Base-by-base conservation (phyloP, 2,888 invertebrate species). In the Zhuqinia jingwanae region DNA sequence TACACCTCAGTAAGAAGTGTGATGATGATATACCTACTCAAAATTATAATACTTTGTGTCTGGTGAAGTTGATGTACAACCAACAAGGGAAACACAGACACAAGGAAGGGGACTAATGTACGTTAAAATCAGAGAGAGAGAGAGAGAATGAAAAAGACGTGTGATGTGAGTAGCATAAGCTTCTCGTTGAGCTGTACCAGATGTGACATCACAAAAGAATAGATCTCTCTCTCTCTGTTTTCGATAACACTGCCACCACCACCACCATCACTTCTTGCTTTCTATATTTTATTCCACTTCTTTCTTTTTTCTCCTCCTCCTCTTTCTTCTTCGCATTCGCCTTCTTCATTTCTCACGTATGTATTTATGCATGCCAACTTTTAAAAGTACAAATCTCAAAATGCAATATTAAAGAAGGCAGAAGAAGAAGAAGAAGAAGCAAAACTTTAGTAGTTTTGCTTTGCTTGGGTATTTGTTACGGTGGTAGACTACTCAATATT, bases 151-250 rank as follows among this genome's bases (percentile, higher is more conserved):
- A 63, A 53, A 56, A 76, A 45, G 63, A 76, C 27, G 36, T 84
- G 68, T 58, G 84, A 85, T 85, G 78, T 70, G 85, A 85, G 77
- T 10, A 70, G 58, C 84, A 85, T 85, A 85, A 85, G 86, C 86
- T 86, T 86, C 60, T 86, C 56, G 56, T 76, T 86, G 86, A 86
- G 53, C 86, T 81, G 76, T 80, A 80, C 56, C 86, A 86, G 86
- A 80, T 86, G 86, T 81, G 86, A 86, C 86, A 86, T 86, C 68
- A 81, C 50, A 79, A 36, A 36, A 84, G 56, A 76, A 75, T 68
- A 85, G 86, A 85, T 85, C 79, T 85, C 65, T 80, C 80, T 80
- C 79, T 75, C 13, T 36, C 76, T 17, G 65, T 60, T 78, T 47
- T 36, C 70, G 42, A 50, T 80, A 70, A 56, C 70, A 20, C 73